Evolutionary conservation across 2,888 invertebrate genomes (phyloP), one percentile per base, ranked within the genome.

Genomic region (Patella caerulea): DNA sequence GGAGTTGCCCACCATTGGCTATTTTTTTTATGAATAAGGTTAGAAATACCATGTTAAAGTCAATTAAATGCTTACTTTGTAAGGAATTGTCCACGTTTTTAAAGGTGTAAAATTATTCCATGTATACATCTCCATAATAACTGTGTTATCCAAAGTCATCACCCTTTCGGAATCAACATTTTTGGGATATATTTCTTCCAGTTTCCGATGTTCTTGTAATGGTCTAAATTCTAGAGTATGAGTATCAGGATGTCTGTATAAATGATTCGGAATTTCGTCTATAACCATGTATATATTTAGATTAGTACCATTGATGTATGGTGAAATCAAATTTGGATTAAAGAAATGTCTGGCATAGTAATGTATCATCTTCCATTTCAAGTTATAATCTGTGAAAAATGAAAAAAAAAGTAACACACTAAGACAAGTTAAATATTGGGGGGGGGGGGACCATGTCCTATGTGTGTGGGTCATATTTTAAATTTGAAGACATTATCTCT

Each of bases 281-380:
- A 85, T 65, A 12, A 86, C 81, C 9, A 88, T 78, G 73, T 83
- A 86, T 2, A 88, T 84, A 69, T 83, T 83, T 11, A 87, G 72
- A 29, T n/a, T 45, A 14, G 78, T 78, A 4, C 83, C 84, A 59
- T 91, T 86, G 52, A 84, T 75, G 73, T 84, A 88, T 0, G 91
- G 90, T 3, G 92, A 91, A 14, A 93, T 85, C 17, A 92, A 85
- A 0, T 90, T 79, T 1, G 91, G 91, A 4, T 95, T 94, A 89
- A 98, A 96, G 89, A 98, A 97, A 2, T 95, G 93, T 83, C 94
- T 94, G 0, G 96, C 96, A 91, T 94, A 97, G 91, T 98, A 97
- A 88, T 98, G 98, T 2, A 97, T 92, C 94, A 96, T 94, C 91
- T 96, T 97, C 96, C 96, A 96, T 85, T 94, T 93, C 14, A 95